Evolutionary conservation across 2,113 vertebrate genomes (phyloP).

Genomic region (Actinemys pallida): DNA sequence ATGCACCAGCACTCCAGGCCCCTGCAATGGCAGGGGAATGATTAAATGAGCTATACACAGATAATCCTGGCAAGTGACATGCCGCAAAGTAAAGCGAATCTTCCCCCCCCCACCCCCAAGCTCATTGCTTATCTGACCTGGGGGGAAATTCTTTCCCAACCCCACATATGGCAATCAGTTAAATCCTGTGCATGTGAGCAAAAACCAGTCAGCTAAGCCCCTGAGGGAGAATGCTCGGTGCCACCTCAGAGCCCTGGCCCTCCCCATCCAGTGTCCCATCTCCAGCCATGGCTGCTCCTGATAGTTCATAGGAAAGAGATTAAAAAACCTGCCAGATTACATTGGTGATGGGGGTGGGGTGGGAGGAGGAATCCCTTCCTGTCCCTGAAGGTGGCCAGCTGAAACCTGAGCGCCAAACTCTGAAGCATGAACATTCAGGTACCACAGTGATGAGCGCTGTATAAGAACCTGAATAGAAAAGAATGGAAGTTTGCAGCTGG

Average conservation of each 20-base stretch:
- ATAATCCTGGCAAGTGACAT: not conserved
- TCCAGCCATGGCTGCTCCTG: not conserved
- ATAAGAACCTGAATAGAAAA: not conserved
- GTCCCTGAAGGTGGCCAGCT: not conserved
- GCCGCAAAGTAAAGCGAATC: not conserved
- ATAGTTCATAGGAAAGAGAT: not conserved
- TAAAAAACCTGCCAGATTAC: not conserved
- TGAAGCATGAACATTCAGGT: not conserved
- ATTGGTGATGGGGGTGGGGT: not conserved
- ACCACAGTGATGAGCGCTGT: not conserved
- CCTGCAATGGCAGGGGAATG: too few relatives aligned
- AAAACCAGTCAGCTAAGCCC: not conserved
- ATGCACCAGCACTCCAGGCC: not conserved
- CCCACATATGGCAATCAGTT: not conserved
- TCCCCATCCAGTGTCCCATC: not conserved
- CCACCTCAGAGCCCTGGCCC: not conserved
- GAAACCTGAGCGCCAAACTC: not conserved
- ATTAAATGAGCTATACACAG: not conserved
- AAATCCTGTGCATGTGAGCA: not conserved
- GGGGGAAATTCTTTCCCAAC: not conserved
- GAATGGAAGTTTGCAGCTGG: not conserved
- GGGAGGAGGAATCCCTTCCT: not conserved
- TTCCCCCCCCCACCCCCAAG: not conserved
- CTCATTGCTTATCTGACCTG: not conserved
- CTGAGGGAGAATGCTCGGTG: not conserved